A percentile compares a stretch with the other conserved stretches of the same genome.
Conservation (phyloP, 2,888 invertebrate genomes). For the Dasysyrphus albostriatus region DNA sequence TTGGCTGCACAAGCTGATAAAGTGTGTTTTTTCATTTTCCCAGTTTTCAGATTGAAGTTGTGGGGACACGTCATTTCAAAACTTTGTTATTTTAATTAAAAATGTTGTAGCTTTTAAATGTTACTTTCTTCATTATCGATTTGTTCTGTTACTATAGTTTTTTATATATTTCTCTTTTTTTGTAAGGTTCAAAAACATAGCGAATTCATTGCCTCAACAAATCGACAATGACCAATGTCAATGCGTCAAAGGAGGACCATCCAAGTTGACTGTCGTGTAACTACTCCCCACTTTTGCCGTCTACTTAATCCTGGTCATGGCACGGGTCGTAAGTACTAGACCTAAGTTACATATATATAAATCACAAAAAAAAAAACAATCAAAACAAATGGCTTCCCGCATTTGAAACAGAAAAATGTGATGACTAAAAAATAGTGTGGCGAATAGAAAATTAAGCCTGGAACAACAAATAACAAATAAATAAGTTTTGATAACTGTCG, state of each 20-base stretch:
- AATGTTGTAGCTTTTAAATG: no score
- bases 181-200: conserved; percentile 83
- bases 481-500: not conserved
- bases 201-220: conserved; percentile 81
- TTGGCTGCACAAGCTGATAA: no score
- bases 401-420: conserved; percentile 38
- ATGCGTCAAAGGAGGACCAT: conserved; percentile 80
- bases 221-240: conserved; percentile 83
- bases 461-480: not conserved
- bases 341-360: conserved; percentile 45
- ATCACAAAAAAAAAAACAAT: conserved; percentile 24
- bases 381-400: conserved; percentile 52
- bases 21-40: no score
- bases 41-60: no score
- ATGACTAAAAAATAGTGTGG: conserved; percentile 27
- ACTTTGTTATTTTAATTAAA: no score
- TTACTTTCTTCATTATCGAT: no score
- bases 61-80: no score
- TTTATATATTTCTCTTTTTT: not conserved
- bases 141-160: not conserved
- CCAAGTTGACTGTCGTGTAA: conserved; percentile 83
- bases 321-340: conserved; percentile 82
- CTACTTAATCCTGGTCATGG: conserved; percentile 83
- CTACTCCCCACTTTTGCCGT: conserved; percentile 84
- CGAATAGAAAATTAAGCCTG: not conserved